These are phyloP conservation scores for Acyrthosiphon pisum DNA, from an alignment of 1,140 invertebrate genomes.

Conservation along the genomic window DNA sequence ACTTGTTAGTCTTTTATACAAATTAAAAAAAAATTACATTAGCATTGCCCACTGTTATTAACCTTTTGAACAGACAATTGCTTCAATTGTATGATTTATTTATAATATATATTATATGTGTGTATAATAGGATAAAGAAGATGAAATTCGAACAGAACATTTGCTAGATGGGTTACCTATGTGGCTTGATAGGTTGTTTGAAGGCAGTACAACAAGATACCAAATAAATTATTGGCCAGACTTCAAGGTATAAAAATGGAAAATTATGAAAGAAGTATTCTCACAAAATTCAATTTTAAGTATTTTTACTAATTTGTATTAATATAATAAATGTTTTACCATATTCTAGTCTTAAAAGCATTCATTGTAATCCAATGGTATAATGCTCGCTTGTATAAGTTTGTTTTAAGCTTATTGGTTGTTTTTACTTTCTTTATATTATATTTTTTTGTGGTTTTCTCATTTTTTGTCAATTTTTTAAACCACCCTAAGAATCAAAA, in stretches of 20 bases:
- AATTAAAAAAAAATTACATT: too few species aligned
- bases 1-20: too few species aligned
- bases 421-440: constrained; percentile 46
- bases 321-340: constrained; percentile 35
- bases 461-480: constrained; percentile 50
- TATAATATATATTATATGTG: too few species aligned
- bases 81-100: neutral
- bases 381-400: constrained; percentile 46
- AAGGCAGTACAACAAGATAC: constrained; percentile 92
- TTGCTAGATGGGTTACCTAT: constrained; percentile 90
- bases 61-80: neutral
- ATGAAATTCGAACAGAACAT: constrained; percentile 69
- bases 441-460: constrained; percentile 53
- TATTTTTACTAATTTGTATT: constrained; percentile 39
- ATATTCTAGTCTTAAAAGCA: constrained; percentile 42
- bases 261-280: neutral
- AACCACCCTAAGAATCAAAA: constrained; percentile 25
- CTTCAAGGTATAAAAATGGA: constrained; percentile 65
- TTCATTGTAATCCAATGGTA: constrained; percentile 28
- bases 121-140: constrained; percentile 38
- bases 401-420: constrained; percentile 47
- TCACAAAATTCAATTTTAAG: constrained; percentile 25
- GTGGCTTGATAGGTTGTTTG: constrained; percentile 95
- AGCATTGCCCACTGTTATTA: neutral
- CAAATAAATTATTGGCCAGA: constrained; percentile 98